Base-by-base conservation (phyloP, 1,140 invertebrate species). In the Pseudomyrmex pallidus region DNA sequence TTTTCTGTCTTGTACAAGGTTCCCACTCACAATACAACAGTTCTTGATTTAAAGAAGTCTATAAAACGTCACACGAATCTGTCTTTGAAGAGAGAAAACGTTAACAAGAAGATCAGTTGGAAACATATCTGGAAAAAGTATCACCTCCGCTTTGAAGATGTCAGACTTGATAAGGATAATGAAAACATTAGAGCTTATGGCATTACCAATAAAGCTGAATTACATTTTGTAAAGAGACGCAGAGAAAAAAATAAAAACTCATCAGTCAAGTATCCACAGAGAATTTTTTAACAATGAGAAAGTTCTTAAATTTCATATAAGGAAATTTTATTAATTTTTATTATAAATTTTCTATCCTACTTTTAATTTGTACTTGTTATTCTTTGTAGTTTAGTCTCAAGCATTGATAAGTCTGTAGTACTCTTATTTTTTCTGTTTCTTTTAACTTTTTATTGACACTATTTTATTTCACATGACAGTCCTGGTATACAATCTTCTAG, bases 401-500 rank as follows among this genome's bases (percentile, higher is more conserved):
- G 12, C 48, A 52, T 20, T 59, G 20, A 17, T 20, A 59, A 20
- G 2, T 59, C 57, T 9, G 5, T 35, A 7, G 5, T 35, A 35
- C 35, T 35, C 35, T 35, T 35, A 3, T 35, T 35, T 35, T 35
- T 35, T 35, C 3, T 25, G 25, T 25, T 25, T 35, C 35, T 35
- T 48, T 15, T 48, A 35, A 35, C 50, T 0, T 20, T 15, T 63
- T 46, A 35, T 22, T 7, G 9, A 20, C 1, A 61, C 70, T 57
- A 87, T 12, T 13, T 4, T 8, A 94, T 87, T 56, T 87, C 20
- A 67, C 89, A 85, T 5, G 76, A 72, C 9, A 92, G 86, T 73
- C 88, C 83, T 2, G 94, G 94, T 52, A 92, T 83, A 17, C 91
- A 87, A 67, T 96, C 95, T 91, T 96, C 95, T 48, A 96, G 89